These are phyloP conservation scores for Calycopis cecrops DNA, from an alignment of 1,140 invertebrate genomes.

Conservation along the genomic window DNA sequence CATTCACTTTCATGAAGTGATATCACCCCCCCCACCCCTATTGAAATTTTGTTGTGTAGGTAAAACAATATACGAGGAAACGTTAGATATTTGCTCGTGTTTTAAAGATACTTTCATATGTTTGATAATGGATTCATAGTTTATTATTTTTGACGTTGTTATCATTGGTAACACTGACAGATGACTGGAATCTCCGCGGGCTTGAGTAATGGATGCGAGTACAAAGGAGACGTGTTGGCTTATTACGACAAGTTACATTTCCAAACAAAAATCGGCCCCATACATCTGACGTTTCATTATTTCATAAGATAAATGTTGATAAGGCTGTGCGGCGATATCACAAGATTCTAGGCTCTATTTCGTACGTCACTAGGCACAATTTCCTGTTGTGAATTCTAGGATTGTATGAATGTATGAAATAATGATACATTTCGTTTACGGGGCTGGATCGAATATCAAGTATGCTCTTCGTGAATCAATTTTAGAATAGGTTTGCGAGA, in stretches of 20 bases:
- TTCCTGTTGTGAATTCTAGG: not conserved
- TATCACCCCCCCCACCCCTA: too few relatives aligned
- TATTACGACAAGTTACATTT: constrained; percentile 61
- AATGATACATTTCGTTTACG: constrained; percentile 12
- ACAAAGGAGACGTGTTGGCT: constrained; percentile 58
- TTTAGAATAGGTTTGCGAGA: not conserved
- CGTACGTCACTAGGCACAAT: not conserved
- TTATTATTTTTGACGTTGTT: constrained; percentile 23
- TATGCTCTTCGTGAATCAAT: constrained; percentile 10
- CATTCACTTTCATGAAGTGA: too few relatives aligned
- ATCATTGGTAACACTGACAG: constrained; percentile 29
- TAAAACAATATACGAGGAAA: too few relatives aligned
- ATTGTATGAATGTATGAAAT: not conserved
- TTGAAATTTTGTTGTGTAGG: too few relatives aligned
- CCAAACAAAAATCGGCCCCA: constrained; percentile 51
- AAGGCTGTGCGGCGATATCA: constrained; percentile 35
- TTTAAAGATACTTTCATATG: not conserved
- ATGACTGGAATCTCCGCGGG: constrained; percentile 28
- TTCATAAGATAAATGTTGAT: constrained; percentile 65
- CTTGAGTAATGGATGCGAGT: constrained; percentile 54
- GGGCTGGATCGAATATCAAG: constrained; percentile 10
- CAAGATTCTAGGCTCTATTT: constrained; percentile 25
- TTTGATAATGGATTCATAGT: constrained; percentile 8
- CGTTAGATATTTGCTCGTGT: not conserved
- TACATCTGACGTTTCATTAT: constrained; percentile 63